Conservation (phyloP, 2,797 vertebrate genomes). For the Phyllotis vaccarum region DNA sequence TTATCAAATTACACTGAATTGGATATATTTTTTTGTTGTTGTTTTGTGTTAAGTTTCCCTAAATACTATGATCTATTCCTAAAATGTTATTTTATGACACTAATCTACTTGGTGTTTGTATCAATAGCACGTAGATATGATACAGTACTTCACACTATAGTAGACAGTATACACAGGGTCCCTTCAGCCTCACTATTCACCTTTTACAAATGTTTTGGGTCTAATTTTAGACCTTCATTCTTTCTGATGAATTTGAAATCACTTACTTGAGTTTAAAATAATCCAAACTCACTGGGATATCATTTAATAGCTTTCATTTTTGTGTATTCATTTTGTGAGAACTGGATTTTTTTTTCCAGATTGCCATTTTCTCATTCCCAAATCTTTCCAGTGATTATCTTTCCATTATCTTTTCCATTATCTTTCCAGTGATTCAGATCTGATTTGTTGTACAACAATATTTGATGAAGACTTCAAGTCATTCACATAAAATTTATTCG, state of each 20-base stretch:
- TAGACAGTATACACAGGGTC: not conserved
- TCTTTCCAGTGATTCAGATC: slow-evolving; percentile 6
- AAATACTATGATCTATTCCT: slow-evolving; percentile 39
- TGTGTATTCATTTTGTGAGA: not conserved
- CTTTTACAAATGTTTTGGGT: slow-evolving; percentile 11
- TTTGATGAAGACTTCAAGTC: not conserved
- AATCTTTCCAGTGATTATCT: not conserved
- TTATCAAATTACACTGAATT: slow-evolving; percentile 72
- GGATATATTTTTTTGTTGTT: slow-evolving; percentile 9
- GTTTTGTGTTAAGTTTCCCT: slow-evolving; percentile 64
- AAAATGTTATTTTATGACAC: slow-evolving; percentile 37
- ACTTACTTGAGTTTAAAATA: slow-evolving; percentile 47
- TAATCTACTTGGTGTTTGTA: slow-evolving; percentile 21
- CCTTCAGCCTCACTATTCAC: not conserved
- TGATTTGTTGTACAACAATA: not conserved
- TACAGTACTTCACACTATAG: not conserved
- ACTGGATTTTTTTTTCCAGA: not conserved
- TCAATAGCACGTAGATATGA: not conserved
- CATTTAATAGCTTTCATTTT: slow-evolving; percentile 22
- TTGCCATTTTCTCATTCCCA: not conserved
- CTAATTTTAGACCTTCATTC: slow-evolving; percentile 50
- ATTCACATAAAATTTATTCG: not conserved
- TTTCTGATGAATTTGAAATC: slow-evolving; percentile 16
- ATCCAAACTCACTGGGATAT: not conserved
- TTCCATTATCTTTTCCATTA: no score